Conservation (phyloP, 1,140 invertebrate genomes). For the Formica exsecta region DNA sequence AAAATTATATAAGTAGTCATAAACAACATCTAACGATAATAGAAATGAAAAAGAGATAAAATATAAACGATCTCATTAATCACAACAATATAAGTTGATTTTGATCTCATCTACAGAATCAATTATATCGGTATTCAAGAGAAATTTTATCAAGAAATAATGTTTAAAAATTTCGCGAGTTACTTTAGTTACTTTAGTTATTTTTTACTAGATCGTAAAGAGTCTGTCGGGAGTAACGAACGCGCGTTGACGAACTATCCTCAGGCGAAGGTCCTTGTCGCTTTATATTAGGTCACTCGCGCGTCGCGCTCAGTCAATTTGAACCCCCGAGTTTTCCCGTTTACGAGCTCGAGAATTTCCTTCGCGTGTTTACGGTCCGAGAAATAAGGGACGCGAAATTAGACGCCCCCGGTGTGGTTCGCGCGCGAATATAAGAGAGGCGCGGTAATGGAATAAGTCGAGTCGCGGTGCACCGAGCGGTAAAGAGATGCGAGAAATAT, state of each 20-base stretch:
- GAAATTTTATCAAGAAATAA: neutral
- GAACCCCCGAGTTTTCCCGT: constrained; percentile 57
- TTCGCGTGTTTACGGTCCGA: constrained; percentile 72
- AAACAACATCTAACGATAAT: too few species aligned
- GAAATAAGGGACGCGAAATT: constrained; percentile 74
- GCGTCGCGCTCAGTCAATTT: constrained; percentile 21
- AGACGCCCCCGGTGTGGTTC: constrained; percentile 39
- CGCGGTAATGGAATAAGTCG: constrained; percentile 45
- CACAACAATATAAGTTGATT: too few species aligned
- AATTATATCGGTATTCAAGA: neutral
- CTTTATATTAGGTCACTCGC: constrained; percentile 46
- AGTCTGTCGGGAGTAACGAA: neutral
- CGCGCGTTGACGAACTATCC: neutral
- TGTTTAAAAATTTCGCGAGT: neutral
- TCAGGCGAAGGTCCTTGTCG: neutral
- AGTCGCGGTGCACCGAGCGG: neutral
- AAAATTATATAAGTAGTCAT: too few species aligned
- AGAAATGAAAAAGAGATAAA: too few species aligned
- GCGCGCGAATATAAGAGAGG: constrained; percentile 37
- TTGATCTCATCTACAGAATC: neutral
- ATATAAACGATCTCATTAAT: too few species aligned
- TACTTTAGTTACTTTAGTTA: neutral
- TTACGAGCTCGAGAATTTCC: constrained; percentile 68
- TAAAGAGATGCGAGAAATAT: neutral
- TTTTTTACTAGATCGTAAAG: neutral